These are phyloP conservation scores for Recurvirostra avosetta DNA, from an alignment of 2,113 vertebrate genomes.

Conservation along the genomic window DNA sequence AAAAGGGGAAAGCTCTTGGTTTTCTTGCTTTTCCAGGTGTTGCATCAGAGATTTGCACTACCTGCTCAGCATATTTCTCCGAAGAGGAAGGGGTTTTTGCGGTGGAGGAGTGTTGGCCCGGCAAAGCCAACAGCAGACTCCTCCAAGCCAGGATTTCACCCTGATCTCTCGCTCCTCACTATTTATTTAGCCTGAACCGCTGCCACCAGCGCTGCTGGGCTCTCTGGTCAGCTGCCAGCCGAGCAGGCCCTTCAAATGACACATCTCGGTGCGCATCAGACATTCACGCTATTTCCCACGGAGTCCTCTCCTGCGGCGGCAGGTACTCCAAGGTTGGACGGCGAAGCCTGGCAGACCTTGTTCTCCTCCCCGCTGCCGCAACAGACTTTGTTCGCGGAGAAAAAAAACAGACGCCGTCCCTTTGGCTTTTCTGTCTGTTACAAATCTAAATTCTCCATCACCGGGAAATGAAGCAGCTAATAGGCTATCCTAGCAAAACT, in stretches of 20 bases:
- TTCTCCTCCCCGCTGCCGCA: neutral
- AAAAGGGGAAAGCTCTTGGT: neutral
- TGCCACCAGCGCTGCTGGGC: slow-evolving; percentile 24
- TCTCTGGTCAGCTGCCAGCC: slow-evolving; percentile 20
- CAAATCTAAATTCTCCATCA: neutral
- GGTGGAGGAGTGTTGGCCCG: neutral
- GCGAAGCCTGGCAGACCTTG: neutral
- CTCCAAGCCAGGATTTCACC: neutral
- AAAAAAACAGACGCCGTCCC: neutral
- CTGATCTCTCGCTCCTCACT: neutral
- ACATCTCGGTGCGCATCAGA: neutral
- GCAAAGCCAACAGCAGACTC: neutral
- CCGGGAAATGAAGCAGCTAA: neutral
- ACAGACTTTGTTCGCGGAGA: neutral
- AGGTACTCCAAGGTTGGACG: neutral
- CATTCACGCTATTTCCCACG: neutral
- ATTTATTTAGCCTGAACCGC: slow-evolving; percentile 21
- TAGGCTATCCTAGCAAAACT: neutral
- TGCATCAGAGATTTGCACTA: neutral
- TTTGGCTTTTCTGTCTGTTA: neutral
- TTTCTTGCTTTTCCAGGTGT: neutral
- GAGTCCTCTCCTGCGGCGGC: neutral
- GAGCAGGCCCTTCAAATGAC: neutral
- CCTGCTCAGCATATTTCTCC: neutral
- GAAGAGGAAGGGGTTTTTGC: neutral